Conservation (phyloP, 2,797 vertebrate genomes). For the Hypotaenidia philippensis region DNA sequence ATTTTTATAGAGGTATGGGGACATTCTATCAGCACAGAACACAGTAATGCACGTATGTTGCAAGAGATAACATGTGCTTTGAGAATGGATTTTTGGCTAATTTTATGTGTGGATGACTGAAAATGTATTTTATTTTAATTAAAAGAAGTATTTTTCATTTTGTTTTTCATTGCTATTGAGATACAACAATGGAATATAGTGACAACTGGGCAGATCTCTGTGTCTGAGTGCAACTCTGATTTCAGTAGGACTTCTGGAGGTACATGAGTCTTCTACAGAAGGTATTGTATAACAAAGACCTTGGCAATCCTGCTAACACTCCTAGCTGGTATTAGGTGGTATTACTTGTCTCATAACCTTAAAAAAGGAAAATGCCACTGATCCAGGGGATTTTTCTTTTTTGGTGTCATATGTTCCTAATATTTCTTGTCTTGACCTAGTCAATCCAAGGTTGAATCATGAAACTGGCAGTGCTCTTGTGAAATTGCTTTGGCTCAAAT, state of each 20-base stretch:
- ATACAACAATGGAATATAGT: not conserved
- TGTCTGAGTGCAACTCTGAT: too few relatives aligned
- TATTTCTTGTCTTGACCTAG: not conserved
- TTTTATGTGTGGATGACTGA: not conserved
- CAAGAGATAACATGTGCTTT: not conserved
- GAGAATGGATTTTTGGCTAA: not conserved
- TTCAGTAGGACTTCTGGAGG: not conserved
- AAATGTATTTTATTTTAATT: not conserved
- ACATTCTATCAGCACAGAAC: not conserved
- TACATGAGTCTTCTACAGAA: not conserved
- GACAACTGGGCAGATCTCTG: not conserved
- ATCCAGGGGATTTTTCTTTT: not conserved
- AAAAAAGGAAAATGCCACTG: not conserved
- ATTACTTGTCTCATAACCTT: not conserved
- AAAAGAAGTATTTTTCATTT: not conserved
- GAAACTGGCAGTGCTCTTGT: not conserved
- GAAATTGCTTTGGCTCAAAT: conserved; percentile 4
- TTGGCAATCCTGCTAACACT: not conserved
- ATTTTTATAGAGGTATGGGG: not conserved
- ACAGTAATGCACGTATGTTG: not conserved
- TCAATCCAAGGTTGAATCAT: not conserved
- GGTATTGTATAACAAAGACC: not conserved
- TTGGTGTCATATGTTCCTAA: not conserved
- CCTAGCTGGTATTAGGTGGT: not conserved
- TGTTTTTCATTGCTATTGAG: not conserved